phyloP scores from a whole-genome alignment of 2,113 vertebrate species.

The Saguinus midas region DNA sequence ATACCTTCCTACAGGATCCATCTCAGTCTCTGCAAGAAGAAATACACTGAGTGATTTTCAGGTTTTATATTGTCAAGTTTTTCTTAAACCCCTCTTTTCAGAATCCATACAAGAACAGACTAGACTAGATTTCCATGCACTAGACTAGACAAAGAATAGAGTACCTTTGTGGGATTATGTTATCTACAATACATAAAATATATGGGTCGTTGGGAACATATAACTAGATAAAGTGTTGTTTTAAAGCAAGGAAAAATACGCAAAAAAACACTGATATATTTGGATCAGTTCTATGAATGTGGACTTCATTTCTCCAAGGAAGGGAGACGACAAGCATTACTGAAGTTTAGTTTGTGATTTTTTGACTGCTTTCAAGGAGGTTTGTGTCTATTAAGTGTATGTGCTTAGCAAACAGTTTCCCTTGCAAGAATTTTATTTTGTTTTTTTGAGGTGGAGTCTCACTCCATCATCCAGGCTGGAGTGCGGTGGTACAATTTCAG shows the following conservation, averaged over 20 bases:
- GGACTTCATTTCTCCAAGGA: background rate
- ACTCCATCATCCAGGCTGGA: too few relatives aligned
- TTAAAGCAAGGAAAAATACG: background rate
- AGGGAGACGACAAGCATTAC: rapidly evolving
- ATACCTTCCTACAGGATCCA: rapidly evolving
- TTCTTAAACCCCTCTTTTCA: background rate
- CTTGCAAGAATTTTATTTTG: background rate
- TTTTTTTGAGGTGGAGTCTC: too few relatives aligned
- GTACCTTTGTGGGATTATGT: background rate
- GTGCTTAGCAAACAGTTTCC: background rate
- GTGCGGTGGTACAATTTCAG: too few relatives aligned
- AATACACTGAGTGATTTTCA: background rate
- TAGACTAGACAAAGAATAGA: too few relatives aligned
- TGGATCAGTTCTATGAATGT: background rate
- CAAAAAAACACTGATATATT: rapidly evolving
- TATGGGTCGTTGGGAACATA: rapidly evolving
- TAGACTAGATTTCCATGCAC: background rate
- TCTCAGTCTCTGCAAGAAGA: background rate
- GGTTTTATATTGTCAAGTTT: background rate
- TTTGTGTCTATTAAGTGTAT: background rate
- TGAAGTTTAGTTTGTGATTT: rapidly evolving
- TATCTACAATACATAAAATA: rapidly evolving
- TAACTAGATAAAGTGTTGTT: background rate
- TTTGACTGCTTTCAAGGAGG: background rate
- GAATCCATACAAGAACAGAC: rapidly evolving